A percentile compares a stretch with the other conserved stretches of the same genome.
Evolutionary conservation across 2,797 vertebrate species (phyloP).

Genomic region (Aphelocoma californica): DNA sequence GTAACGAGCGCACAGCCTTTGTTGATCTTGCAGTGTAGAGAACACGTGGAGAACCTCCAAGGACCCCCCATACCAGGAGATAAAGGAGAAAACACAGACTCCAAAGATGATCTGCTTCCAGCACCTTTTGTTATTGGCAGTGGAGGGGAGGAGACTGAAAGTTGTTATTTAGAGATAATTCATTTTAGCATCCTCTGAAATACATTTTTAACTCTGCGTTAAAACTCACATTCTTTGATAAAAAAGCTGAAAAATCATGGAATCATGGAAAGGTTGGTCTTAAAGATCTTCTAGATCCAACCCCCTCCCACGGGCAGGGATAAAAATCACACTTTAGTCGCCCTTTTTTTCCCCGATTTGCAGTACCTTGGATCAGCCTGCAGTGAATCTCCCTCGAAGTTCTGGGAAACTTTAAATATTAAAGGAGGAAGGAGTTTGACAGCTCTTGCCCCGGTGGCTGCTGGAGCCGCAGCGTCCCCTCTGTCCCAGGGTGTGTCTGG

Average conservation of each 20-base stretch:
- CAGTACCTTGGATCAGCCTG: background rate
- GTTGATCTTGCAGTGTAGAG: background rate
- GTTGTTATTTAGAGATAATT: background rate
- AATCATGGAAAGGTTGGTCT: background rate
- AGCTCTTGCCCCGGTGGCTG: background rate
- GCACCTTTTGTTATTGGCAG: background rate
- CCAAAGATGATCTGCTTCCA: background rate
- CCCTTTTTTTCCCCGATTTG: background rate
- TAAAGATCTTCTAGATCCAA: no score
- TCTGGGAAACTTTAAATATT: background rate
- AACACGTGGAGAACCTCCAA: background rate
- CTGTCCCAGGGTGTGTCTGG: background rate
- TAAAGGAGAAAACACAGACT: background rate
- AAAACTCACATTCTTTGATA: background rate
- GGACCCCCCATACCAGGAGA: background rate
- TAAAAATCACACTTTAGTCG: background rate
- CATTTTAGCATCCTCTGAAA: background rate
- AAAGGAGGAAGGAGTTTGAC: background rate
- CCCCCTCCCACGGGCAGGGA: background rate
- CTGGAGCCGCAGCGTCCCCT: background rate
- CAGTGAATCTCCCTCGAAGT: fast-evolving
- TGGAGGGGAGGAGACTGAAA: background rate
- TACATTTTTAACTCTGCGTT: background rate
- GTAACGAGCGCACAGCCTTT: no score
- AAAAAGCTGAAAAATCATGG: background rate